Conservation (phyloP, 92 coral and sea anemone species). For the Umimayanthus kanabou region DNA sequence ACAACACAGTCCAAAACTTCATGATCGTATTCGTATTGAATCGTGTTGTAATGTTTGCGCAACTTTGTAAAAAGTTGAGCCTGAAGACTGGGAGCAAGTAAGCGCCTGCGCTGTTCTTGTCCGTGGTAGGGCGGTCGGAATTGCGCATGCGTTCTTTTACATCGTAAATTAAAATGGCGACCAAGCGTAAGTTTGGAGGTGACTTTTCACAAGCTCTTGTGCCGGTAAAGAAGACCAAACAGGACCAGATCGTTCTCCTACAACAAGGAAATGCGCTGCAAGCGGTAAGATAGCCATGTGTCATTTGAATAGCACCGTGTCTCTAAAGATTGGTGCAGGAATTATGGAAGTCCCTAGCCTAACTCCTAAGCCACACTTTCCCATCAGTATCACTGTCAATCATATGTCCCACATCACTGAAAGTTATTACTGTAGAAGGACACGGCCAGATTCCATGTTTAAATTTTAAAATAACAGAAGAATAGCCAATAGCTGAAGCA, state of each 20-base stretch:
- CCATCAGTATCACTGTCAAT: no score
- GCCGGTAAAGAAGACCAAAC: conserved; percentile 86
- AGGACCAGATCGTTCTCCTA: conserved; percentile 69
- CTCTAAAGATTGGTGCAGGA: not conserved
- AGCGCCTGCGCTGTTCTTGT: conserved; percentile 23
- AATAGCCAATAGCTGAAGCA: no score
- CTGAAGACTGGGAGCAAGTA: not conserved
- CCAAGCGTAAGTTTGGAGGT: conserved; percentile 69
- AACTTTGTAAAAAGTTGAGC: no score
- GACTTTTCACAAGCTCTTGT: conserved; percentile 70
- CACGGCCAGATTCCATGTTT: no score
- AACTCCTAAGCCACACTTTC: not conserved
- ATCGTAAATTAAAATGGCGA: conserved; percentile 75
- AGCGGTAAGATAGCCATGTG: conserved; percentile 61
- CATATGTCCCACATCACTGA: not conserved
- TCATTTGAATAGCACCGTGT: not conserved
- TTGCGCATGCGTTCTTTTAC: conserved; percentile 37
- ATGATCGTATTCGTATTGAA: not conserved
- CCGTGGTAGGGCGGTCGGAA: not conserved
- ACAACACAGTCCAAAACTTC: not conserved
- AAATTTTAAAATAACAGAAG: no score
- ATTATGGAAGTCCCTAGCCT: not conserved
- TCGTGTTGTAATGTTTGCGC: no score
- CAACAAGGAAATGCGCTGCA: conserved; percentile 81
- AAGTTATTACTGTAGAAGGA: no score